Evolutionary conservation across 2,113 vertebrate species (phyloP).

Genomic region (Ondatra zibethicus): DNA sequence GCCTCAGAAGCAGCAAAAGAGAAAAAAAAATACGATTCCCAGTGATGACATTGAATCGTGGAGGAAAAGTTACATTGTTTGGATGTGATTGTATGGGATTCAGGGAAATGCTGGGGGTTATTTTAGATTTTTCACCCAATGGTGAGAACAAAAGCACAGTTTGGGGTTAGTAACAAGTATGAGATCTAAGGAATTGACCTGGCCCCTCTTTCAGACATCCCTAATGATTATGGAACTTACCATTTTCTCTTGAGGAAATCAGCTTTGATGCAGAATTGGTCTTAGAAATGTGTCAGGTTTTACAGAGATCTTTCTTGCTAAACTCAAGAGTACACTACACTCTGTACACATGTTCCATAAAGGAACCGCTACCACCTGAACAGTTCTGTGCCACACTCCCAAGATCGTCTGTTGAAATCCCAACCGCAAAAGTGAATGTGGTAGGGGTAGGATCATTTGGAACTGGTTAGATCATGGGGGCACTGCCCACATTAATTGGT

Average conservation of each 20-base stretch:
- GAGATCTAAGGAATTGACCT: background rate
- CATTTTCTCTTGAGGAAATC: conserved; percentile 27
- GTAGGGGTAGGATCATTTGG: background rate
- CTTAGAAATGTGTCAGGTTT: background rate
- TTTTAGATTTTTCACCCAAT: background rate
- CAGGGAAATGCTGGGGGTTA: background rate
- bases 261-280: background rate
- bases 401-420: background rate
- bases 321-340: background rate
- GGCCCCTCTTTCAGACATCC: background rate
- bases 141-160: background rate
- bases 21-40: too few relatives aligned
- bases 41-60: background rate
- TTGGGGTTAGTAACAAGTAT: background rate
- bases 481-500: background rate
- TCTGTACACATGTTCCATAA: background rate
- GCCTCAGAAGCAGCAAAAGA: background rate
- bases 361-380: background rate
- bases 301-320: background rate
- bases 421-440: background rate
- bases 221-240: background rate
- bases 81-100: background rate
- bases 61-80: background rate
- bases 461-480: too few relatives aligned
- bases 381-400: too few relatives aligned